Conservation (phyloP, 2,113 vertebrate species). For the Phaethornis superciliosus region DNA sequence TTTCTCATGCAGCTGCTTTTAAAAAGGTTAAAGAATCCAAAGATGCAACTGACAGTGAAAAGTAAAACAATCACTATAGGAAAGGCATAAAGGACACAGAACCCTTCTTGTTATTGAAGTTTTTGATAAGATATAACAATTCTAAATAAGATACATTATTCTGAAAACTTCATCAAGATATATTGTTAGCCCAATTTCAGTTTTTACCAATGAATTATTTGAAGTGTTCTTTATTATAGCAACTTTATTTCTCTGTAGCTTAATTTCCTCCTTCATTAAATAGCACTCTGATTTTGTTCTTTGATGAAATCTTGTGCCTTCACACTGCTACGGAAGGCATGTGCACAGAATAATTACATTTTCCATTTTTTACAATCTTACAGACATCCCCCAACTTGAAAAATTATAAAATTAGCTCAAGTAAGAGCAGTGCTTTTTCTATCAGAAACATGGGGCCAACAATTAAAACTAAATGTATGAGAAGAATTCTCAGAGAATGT, state of each 20-base stretch:
- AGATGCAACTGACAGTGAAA: neutral
- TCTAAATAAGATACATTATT: neutral
- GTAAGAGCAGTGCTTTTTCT: neutral
- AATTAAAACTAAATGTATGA: neutral
- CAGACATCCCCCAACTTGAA: neutral
- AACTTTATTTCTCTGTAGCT: neutral
- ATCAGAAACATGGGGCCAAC: neutral
- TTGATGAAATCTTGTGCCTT: neutral
- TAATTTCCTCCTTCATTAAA: neutral
- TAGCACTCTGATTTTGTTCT: neutral
- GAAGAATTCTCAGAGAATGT: neutral
- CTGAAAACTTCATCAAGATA: neutral
- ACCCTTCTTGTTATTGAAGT: neutral
- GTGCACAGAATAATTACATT: neutral
- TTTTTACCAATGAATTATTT: neutral
- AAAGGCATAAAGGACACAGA: neutral
- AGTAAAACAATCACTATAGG: neutral
- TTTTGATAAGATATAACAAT: neutral
- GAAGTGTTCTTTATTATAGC: neutral
- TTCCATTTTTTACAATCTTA: neutral
- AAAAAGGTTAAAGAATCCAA: neutral
- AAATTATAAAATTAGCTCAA: neutral
- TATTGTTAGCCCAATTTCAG: neutral
- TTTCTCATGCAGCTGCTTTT: neutral
- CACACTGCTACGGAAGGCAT: neutral